Evolutionary conservation across 2,113 vertebrate genomes (phyloP), one percentile per base, ranked within the genome.

Genomic region (Bubo bubo): DNA sequence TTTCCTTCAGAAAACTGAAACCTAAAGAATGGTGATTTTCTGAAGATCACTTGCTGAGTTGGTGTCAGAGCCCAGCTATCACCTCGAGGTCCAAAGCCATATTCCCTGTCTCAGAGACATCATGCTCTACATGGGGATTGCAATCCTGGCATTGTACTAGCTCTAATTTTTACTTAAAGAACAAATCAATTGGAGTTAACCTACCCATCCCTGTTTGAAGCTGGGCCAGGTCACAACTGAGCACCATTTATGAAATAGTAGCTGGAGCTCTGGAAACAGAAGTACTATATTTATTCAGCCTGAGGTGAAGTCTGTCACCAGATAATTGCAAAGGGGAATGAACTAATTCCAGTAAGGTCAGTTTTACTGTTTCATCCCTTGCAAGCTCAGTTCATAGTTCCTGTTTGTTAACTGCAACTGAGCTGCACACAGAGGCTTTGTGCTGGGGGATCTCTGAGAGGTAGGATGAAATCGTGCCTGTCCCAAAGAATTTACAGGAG

Each of bases 231-330:
- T 95, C 92, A 91, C 72, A 94, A 52, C 92, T 84, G 73, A 97
- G 79, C 47, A 91, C 64, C 23, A 1, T 88, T 93, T 97, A 91
- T 94, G 92, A 95, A 97, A 92, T 34, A 75, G 76, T 79, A 93
- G 74, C 88, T 53, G 64, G 80, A 92, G 91, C 68, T 97, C 68
- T 80, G 86, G 76, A 93, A 93, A 95, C 83, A 89, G 64, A 95
- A 92, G 82, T 93, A 75, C 94, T 96, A 63, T 95, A 95, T 97
- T 97, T 97, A 81, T 94, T 97, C 95, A 96, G 90, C 90, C 82
- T 55, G 88, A 96, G 90, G 88, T 96, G 88, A 97, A 95, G 88
- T 84, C 94, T 95, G 86, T 92, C 94, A 94, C 90, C 91, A 93
- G 90, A 92, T 95, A 96, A 96, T 91, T 96, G 95, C 88, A 91